Evolutionary conservation across 2,888 invertebrate species (phyloP).

Genomic region (Neoitamus cyanurus): DNA sequence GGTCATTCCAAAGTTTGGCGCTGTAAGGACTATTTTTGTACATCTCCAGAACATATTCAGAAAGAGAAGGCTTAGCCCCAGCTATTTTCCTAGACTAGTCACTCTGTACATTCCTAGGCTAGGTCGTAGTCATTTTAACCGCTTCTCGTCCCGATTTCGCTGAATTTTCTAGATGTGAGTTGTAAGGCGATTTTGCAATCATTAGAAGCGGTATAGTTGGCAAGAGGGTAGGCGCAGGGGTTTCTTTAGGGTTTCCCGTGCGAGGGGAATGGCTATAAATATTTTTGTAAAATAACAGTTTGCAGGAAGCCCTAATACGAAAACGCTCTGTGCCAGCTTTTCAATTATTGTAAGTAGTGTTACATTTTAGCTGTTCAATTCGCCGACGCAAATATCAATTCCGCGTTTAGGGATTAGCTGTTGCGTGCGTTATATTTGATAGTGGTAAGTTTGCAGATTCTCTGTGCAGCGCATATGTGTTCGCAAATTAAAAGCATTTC

Average conservation of each 20-base stretch:
- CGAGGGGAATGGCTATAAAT: background rate
- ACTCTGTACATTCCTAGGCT: background rate
- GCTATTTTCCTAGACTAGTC: constrained; percentile 6
- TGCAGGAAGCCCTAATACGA: background rate
- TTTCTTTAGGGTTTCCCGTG: background rate
- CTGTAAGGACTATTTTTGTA: constrained; percentile 32
- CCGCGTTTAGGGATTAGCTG: background rate
- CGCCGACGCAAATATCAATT: background rate
- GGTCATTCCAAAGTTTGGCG: constrained; percentile 12
- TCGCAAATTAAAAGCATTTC: background rate
- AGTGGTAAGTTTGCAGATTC: background rate
- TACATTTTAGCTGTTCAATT: background rate
- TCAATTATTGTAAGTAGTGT: background rate
- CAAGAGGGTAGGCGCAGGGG: background rate
- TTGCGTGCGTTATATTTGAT: background rate
- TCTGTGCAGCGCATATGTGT: background rate
- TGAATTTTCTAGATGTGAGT: background rate
- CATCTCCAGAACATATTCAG: constrained; percentile 1
- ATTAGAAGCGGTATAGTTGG: background rate
- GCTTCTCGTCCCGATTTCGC: constrained; percentile 21
- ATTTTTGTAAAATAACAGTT: background rate
- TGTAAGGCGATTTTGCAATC: background rate
- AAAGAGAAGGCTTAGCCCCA: constrained; percentile 2
- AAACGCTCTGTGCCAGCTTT: background rate
- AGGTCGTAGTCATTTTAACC: constrained; percentile 2